These are phyloP conservation scores for Pseudomyrmex concolor DNA, from an alignment of 1,140 invertebrate genomes.

Conservation along the genomic window DNA sequence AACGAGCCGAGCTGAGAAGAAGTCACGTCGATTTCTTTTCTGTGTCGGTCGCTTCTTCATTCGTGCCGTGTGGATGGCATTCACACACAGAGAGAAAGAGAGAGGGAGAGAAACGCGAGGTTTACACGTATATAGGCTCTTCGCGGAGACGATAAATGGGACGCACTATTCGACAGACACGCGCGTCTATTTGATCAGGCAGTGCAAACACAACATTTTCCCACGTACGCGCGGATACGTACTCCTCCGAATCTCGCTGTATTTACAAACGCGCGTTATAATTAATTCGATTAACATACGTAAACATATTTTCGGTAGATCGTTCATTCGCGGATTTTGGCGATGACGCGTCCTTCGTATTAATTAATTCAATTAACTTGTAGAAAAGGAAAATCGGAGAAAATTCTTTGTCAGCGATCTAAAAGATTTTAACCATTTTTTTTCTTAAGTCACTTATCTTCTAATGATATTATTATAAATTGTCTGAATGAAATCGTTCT, in stretches of 20 bases:
- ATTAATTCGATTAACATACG: constrained; percentile 49
- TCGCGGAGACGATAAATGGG: constrained; percentile 40
- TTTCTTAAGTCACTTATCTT: too few species aligned
- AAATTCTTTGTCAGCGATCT: too few species aligned
- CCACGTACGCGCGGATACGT: constrained; percentile 72
- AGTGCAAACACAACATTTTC: constrained; percentile 79
- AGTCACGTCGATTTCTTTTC: constrained; percentile 33
- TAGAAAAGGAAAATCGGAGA: neutral
- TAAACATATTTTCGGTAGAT: neutral
- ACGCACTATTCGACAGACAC: constrained; percentile 45
- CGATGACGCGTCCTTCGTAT: constrained; percentile 8
- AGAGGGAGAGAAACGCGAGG: neutral
- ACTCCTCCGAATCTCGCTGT: constrained; percentile 41
- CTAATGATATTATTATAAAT: neutral
- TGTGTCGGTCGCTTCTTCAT: constrained; percentile 45
- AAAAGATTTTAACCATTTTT: too few species aligned
- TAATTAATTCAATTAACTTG: neutral
- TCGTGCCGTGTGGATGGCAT: constrained; percentile 33
- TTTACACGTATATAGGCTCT: neutral
- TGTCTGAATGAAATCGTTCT: neutral
- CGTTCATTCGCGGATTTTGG: neutral
- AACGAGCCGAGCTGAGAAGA: neutral
- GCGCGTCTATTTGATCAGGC: constrained; percentile 77
- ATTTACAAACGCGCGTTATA: constrained; percentile 59
- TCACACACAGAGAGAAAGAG: constrained; percentile 42